Conservation (phyloP, 2,113 vertebrate genomes). For the Crotalus tigris region DNA sequence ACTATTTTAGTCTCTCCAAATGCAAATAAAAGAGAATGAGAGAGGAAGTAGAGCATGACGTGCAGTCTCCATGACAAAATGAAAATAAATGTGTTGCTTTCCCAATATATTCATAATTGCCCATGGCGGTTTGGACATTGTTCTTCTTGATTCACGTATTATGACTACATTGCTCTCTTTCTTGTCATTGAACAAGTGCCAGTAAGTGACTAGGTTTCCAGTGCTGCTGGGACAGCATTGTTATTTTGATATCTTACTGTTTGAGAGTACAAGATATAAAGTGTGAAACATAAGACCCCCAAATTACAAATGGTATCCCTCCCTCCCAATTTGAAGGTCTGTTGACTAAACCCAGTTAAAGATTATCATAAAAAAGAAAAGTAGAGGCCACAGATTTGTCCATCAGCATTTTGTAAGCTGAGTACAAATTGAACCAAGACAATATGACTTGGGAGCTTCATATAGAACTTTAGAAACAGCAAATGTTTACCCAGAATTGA, state of each 20-base stretch:
- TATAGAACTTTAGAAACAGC: neutral
- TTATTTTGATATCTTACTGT: no score
- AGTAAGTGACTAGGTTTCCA: neutral
- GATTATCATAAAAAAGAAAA: neutral
- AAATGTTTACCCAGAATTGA: neutral
- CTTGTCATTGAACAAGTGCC: neutral
- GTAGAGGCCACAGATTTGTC: neutral
- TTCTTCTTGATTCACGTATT: neutral
- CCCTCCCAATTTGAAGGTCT: neutral
- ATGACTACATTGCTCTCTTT: neutral
- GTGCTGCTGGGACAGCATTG: neutral
- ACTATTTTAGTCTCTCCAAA: neutral
- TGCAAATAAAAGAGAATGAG: neutral
- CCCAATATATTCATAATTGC: neutral
- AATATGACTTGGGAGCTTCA: neutral
- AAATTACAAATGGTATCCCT: neutral
- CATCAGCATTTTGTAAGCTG: neutral
- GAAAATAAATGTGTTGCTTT: neutral
- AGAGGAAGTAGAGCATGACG: neutral
- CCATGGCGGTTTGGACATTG: neutral
- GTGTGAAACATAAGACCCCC: neutral
- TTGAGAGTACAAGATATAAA: neutral
- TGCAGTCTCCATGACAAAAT: neutral
- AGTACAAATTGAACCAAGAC: neutral
- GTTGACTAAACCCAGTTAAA: neutral